Evolutionary conservation across 1,140 invertebrate genomes (phyloP), one percentile per base, ranked within the genome.

Genomic region (Heliconius eleuchia): DNA sequence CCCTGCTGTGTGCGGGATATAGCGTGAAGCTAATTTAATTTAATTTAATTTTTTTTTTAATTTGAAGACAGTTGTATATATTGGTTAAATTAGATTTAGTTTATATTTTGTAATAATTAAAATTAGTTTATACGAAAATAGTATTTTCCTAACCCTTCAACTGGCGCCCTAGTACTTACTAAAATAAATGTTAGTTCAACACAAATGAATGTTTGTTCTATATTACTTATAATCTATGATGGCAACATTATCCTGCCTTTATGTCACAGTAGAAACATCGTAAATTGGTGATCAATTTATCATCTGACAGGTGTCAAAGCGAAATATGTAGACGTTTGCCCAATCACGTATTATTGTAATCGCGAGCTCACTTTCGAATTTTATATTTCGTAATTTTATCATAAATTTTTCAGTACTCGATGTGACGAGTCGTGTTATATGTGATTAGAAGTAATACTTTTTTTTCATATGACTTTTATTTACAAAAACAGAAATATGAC

Each of bases 281-380:
- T n/a, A 23, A 60, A 11, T 13, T 60, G 3, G n/a, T 52, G 50
- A 52, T 52, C 50, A 52, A 52, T 52, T 23, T 60, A 60, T 60
- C 55, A 11, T 60, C n/a, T 60, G 55, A 23, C 55, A 60, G n/a
- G 13, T 80, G 71, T 73, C 74, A 80, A 76, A 76, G 55, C 70
- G 73, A 73, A 76, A 80, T 81, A 80, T 78, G 84, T 84, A 83
- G 86, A 87, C 84, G 87, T 86, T 87, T 82, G 71, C 18, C 50
- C 77, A 77, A 74, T 75, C 79, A 70, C 77, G 23, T 74, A 71
- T n/a, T 72, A 46, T 77, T 57, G 13, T 72, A 75, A 72, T 80
- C 60, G 39, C 60, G 60, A 66, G 60, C 60, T 27, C 30, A 77
- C 66, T 80, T 79, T 80, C 78, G 70, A 72, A 78, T 46, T 76